Evolutionary conservation across 2,888 invertebrate genomes (phyloP), one percentile per base, ranked within the genome.

Genomic region (Chromoteleia sp.): DNA sequence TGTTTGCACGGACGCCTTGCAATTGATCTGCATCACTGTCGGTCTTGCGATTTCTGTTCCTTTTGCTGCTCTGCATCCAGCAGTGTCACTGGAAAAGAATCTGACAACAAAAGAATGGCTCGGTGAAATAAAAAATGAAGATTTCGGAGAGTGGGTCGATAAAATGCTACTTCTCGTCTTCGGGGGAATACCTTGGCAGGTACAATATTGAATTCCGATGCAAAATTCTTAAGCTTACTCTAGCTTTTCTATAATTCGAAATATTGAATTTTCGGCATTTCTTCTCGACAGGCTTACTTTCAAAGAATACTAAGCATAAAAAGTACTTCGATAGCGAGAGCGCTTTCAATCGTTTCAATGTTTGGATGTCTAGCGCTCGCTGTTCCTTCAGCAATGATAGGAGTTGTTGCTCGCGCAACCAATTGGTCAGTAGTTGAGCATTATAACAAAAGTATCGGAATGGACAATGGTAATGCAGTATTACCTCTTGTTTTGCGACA

Each of bases 141-240:
- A 93, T 75, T 88, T 92, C 29, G 93, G 93, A 3, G 91, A 92
- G 56, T 95, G 94, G 93, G 86, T 93, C 56, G 95, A 95, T 87
- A 92, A 92, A 59, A 93, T 93, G 87, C 91, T 95, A 25, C 91
- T 95, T 50, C 92, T 95, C 21, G 92, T 94, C 17, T 94, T 95
- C 83, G 95, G 95, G 10, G 95, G 95, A 29, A 95, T 95, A 84
- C 95, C 95, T 17, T 95, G 94, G 94, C 94, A 95, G 94, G 94
- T 94, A 86, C 39, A 58, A 58, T 61, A 61, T 61, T n/a, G 45
- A 25, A 0, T 39, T 39, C 7, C 10, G n/a, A 50, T 39, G 48
- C 21, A 65, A 50, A 12, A 63, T 48, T 12, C 61, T 30, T 17
- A n/a, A 39, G 17, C 58, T 36, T 21, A 12, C 21, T 21, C 2